Evolutionary conservation across 30 jellyfish, hydroid and myxozoan genomes (phyloP).

Genomic region (Nemopilema nomurai): DNA sequence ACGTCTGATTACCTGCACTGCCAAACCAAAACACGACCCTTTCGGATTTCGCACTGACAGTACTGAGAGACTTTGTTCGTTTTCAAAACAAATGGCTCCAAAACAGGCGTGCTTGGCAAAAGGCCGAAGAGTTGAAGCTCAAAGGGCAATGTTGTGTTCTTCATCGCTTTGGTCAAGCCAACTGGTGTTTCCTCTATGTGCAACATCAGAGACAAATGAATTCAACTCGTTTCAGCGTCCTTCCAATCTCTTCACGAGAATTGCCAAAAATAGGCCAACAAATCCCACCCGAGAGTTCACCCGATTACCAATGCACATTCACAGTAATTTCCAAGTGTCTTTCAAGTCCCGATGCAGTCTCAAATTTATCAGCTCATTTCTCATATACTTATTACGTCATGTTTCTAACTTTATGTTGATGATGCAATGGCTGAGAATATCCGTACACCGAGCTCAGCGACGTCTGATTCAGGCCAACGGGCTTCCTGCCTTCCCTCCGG

Average conservation of each 20-base stretch:
- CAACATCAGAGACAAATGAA: neutral
- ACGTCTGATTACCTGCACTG: constrained; percentile 60
- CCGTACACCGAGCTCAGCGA: too few species aligned
- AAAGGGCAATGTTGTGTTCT: constrained; percentile 51
- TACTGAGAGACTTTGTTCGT: constrained; percentile 2
- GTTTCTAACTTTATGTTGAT: neutral
- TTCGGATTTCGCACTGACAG: constrained; percentile 50
- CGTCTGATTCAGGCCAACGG: too few species aligned
- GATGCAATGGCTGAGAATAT: neutral
- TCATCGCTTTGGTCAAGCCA: neutral
- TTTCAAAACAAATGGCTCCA: constrained; percentile 16
- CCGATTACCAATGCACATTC: too few species aligned
- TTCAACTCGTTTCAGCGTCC: neutral
- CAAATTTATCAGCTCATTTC: too few species aligned
- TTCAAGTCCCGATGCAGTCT: neutral
- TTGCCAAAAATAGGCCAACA: neutral
- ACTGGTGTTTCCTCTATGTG: neutral
- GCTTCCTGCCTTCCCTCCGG: too few species aligned
- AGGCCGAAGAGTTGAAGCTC: constrained; percentile 75
- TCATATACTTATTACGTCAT: neutral
- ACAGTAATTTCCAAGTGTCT: too few species aligned
- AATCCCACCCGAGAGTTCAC: too few species aligned
- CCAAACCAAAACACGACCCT: constrained; percentile 38
- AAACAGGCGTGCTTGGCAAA: constrained; percentile 22
- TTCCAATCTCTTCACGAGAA: neutral